These are phyloP conservation scores for Xerus rutilus DNA, from an alignment of 2,797 vertebrate genomes.

Conservation along the genomic window DNA sequence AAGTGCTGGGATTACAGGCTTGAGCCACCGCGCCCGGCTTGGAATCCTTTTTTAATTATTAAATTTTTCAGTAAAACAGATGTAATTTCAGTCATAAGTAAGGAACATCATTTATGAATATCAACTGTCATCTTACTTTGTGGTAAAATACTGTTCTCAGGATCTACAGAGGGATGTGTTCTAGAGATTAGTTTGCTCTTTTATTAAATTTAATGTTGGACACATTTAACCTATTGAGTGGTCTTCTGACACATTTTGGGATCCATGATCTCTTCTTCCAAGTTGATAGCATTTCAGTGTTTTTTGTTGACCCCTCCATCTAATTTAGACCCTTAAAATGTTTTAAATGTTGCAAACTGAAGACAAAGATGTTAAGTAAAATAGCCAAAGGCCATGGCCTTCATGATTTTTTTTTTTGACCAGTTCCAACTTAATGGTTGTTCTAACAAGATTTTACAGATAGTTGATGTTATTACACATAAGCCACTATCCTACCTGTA, in stretches of 20 bases:
- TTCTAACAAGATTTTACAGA: neutral
- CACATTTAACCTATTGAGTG: neutral
- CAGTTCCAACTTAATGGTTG: neutral
- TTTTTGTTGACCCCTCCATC: slow-evolving; percentile 17
- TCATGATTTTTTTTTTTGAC: neutral
- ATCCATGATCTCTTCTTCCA: slow-evolving; percentile 50
- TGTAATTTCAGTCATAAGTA: slow-evolving; percentile 9
- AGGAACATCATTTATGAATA: neutral
- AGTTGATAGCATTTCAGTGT: neutral
- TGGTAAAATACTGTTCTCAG: slow-evolving; percentile 41
- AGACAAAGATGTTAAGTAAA: slow-evolving; percentile 22
- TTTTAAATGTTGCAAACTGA: slow-evolving; percentile 43
- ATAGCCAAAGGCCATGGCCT: neutral
- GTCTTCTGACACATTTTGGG: slow-evolving; percentile 33
- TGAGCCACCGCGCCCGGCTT: neutral
- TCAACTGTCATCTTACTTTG: slow-evolving; percentile 32
- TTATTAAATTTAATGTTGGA: neutral
- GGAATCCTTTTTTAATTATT: slow-evolving; percentile 8
- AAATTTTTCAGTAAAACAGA: slow-evolving; percentile 25
- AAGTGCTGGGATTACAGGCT: too few species aligned
- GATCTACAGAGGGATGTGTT: neutral
- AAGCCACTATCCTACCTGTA: neutral
- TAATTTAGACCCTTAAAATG: slow-evolving; percentile 21
- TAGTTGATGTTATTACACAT: neutral
- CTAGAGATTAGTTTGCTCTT: neutral